Evolutionary conservation across 2,797 vertebrate species (phyloP).

Genomic region (Monodelphis domestica): DNA sequence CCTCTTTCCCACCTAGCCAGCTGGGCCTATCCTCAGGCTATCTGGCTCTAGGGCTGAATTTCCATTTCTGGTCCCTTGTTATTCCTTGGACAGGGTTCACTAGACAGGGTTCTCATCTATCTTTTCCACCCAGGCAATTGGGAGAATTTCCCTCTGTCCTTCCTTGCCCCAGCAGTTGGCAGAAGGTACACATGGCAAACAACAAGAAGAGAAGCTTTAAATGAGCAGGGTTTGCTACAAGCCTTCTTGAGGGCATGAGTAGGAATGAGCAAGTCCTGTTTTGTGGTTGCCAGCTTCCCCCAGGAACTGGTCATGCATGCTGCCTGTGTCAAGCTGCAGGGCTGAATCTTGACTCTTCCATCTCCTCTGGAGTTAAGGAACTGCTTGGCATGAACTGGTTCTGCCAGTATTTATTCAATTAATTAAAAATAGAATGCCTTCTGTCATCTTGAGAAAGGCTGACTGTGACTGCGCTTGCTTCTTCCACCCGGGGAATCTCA

Average conservation of each 20-base stretch:
- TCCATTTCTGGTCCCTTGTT: background rate
- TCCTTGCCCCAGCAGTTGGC: background rate
- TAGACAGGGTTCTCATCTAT: background rate
- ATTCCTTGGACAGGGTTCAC: background rate
- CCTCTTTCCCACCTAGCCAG: background rate
- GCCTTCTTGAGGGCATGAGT: background rate
- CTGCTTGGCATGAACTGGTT: background rate
- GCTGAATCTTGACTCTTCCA: background rate
- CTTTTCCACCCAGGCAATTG: background rate
- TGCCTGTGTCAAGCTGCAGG: background rate
- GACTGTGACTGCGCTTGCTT: background rate
- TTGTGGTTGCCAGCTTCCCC: background rate
- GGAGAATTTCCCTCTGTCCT: background rate
- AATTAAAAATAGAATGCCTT: constrained; percentile 18
- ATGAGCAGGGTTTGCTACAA: background rate
- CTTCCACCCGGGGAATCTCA: background rate
- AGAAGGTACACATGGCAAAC: background rate
- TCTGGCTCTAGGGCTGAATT: background rate
- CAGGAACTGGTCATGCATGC: background rate
- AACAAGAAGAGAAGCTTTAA: background rate
- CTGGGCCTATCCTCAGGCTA: background rate
- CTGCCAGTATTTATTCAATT: background rate
- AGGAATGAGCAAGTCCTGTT: background rate
- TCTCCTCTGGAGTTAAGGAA: background rate
- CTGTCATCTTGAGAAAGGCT: background rate